Conservation (phyloP, 2,113 vertebrate genomes). For the Aspidoscelis tigris region DNA sequence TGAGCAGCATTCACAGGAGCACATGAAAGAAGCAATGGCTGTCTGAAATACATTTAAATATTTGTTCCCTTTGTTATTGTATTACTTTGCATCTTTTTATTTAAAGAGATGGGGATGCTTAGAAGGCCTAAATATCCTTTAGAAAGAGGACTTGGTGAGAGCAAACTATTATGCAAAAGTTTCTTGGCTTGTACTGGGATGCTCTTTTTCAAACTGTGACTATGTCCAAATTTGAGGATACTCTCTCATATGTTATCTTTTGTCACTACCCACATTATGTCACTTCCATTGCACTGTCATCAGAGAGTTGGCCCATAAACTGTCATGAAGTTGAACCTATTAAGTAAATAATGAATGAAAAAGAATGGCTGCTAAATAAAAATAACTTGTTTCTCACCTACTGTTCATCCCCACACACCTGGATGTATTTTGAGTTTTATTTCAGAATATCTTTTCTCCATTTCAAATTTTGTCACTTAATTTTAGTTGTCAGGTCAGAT, state of each 20-base stretch:
- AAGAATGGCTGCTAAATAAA: no score
- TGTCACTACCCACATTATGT: no score
- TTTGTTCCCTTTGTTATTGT: not conserved
- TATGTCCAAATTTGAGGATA: no score
- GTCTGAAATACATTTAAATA: no score
- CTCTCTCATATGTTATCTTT: no score
- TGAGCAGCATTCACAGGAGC: not conserved
- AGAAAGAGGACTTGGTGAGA: not conserved
- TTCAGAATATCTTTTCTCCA: not conserved
- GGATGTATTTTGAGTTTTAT: not conserved
- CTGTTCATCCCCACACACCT: no score
- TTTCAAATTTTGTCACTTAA: not conserved
- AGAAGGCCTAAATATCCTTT: not conserved
- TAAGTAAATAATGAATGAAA: no score
- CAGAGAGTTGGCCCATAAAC: no score
- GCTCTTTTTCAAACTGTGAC: not conserved
- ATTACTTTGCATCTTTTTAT: not conserved
- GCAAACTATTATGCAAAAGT: not conserved
- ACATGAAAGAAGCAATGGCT: not conserved
- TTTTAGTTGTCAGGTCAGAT: not conserved
- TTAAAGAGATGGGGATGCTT: not conserved
- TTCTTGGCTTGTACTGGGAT: not conserved
- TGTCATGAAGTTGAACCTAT: no score
- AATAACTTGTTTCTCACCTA: no score
- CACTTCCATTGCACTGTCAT: no score